A percentile compares a stretch with the other conserved stretches of the same genome.
These are phyloP conservation scores for Porites rus DNA, from an alignment of 92 coral and sea anemone species.

Conservation along the genomic window DNA sequence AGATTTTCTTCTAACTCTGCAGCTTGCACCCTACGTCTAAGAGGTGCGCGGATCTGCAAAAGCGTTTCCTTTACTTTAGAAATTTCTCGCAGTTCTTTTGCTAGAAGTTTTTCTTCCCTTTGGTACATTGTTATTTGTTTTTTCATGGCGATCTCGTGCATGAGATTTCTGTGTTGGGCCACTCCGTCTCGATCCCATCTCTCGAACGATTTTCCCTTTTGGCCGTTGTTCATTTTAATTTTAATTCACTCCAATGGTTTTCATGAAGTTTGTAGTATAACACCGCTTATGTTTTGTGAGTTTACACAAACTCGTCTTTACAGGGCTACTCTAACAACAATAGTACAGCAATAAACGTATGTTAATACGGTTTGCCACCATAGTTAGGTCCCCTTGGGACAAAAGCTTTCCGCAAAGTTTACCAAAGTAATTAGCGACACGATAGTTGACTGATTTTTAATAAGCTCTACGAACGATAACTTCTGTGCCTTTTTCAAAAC, in stretches of 20 bases:
- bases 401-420: constrained; percentile 33
- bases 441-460: not conserved
- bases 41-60: constrained; percentile 72
- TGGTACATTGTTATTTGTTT: constrained; percentile 81
- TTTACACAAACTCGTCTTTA: constrained; percentile 1
- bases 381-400: constrained; percentile 27
- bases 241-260: no score
- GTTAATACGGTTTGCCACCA: constrained; percentile 38
- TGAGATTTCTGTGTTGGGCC: constrained; percentile 83
- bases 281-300: not conserved
- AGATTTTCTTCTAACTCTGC: constrained; percentile 6
- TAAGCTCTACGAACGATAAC: constrained; percentile 18
- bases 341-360: constrained; percentile 10
- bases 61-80: constrained; percentile 80
- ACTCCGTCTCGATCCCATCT: constrained; percentile 70
- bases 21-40: constrained; percentile 41
- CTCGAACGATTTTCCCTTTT: constrained; percentile 32
- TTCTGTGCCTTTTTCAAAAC: no score
- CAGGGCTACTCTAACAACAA: not conserved
- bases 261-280: not conserved
- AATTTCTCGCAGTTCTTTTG: constrained; percentile 87
- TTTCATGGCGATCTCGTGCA: constrained; percentile 89
- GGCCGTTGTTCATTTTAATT: constrained; percentile 24
- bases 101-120: constrained; percentile 78
- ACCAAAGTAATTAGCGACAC: constrained; percentile 18